Conservation (phyloP, 2,113 vertebrate genomes). For the Spermophilus dauricus region DNA sequence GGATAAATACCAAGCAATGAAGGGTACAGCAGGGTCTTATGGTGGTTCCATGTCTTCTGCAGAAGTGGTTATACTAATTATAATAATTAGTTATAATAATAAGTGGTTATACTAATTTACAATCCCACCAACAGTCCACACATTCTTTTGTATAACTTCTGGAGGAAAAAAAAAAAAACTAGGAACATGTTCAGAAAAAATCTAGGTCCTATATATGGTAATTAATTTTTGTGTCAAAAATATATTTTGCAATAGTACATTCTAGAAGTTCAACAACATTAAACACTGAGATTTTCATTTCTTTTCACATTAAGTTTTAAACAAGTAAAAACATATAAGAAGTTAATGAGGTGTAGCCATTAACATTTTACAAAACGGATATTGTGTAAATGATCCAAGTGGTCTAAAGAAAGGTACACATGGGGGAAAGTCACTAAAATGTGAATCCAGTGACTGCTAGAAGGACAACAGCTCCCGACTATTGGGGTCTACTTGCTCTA, state of each 20-base stretch:
- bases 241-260: not conserved
- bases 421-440: not conserved
- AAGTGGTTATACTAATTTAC: no score
- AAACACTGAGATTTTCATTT: not conserved
- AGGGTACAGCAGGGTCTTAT: no score
- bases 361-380: not conserved
- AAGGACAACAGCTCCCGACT: not conserved
- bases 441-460: not conserved
- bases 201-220: not conserved
- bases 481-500: not conserved
- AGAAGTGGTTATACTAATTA: no score
- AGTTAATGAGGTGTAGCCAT: not conserved
- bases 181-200: constrained; percentile 19
- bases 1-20: no score
- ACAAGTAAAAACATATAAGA: not conserved
- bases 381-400: not conserved
- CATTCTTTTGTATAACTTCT: constrained; percentile 2
- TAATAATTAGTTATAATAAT: no score
- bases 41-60: no score
- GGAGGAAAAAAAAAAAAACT: not conserved
- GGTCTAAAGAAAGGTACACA: not conserved
- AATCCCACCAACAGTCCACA: no score
- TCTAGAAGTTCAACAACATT: not conserved
- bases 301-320: not conserved
- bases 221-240: constrained; percentile 32